Conservation (phyloP, 2,113 vertebrate genomes). For the Oxyura jamaicensis region DNA sequence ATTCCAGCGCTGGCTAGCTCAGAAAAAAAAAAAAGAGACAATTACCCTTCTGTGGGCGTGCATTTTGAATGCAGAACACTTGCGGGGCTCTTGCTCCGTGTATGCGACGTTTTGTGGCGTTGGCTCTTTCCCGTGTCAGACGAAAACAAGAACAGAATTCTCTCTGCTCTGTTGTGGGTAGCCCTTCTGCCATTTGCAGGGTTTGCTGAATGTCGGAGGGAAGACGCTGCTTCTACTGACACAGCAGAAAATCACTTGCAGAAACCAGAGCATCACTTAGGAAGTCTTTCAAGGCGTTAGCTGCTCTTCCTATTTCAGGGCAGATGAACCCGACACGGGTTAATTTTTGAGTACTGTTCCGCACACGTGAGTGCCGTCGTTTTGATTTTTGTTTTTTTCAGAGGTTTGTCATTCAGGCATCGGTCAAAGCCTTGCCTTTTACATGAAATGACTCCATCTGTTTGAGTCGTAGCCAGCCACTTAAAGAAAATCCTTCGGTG, state of each 20-base stretch:
- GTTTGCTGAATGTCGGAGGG: background rate
- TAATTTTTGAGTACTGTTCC: background rate
- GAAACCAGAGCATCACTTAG: background rate
- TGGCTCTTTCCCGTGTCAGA: background rate
- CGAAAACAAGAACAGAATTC: background rate
- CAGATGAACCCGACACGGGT: background rate
- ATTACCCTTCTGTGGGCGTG: constrained; percentile 52
- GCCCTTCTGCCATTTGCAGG: background rate
- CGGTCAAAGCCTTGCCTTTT: background rate
- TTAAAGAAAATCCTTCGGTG: background rate
- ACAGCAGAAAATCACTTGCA: background rate
- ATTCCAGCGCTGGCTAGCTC: constrained; percentile 39
- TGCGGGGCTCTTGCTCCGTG: constrained; percentile 32
- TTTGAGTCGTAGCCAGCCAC: background rate
- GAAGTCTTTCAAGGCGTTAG: background rate
- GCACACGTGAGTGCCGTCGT: background rate
- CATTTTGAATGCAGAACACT: constrained; percentile 62
- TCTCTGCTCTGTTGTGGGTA: background rate
- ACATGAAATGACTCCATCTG: background rate
- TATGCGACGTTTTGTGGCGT: constrained; percentile 38
- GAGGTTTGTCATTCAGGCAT: fast-evolving
- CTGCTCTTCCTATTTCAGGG: background rate
- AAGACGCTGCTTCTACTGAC: background rate
- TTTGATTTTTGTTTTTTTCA: background rate
- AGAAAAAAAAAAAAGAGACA: constrained; percentile 35